Evolutionary conservation across 2,113 vertebrate genomes (phyloP).

Genomic region (Mirza zaza): DNA sequence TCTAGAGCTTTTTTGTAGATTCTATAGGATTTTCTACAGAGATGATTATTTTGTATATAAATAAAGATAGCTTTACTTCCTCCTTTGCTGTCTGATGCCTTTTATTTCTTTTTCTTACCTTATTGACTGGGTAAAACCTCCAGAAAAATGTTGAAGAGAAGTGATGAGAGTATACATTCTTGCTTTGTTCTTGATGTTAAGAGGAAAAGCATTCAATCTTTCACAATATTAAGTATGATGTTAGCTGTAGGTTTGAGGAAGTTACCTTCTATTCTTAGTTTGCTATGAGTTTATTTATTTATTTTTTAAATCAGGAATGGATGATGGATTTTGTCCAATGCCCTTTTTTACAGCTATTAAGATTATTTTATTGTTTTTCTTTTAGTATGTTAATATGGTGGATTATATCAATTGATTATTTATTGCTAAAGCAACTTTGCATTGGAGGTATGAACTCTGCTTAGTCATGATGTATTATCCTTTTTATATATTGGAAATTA

Average conservation of each 20-base stretch:
- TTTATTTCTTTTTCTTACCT: not conserved
- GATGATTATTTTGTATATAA: not conserved
- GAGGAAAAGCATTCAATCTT: not conserved
- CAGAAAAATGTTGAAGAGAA: not conserved
- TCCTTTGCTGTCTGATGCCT: not conserved
- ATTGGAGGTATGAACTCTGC: not conserved
- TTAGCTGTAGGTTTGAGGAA: not conserved
- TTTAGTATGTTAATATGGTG: not conserved
- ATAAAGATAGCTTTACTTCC: not conserved
- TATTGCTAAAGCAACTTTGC: not conserved
- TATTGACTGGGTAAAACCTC: not conserved
- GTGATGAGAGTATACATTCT: not conserved
- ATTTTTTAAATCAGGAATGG: not conserved
- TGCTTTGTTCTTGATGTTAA: not conserved
- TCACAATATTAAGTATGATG: not conserved
- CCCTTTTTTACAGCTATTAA: not conserved
- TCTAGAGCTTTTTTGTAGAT: not conserved
- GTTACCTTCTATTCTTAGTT: not conserved
- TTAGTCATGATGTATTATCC: not conserved
- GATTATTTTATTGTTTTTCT: slow-evolving; percentile 7
- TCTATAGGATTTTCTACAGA: not conserved
- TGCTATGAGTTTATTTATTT: not conserved
- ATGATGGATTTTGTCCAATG: not conserved
- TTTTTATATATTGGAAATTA: not conserved
- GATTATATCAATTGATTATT: not conserved